Percentiles rank a stretch among this genome's conserved stretches.
phyloP scores from a whole-genome alignment of 2,797 vertebrate genomes.

The Falco cherrug region DNA sequence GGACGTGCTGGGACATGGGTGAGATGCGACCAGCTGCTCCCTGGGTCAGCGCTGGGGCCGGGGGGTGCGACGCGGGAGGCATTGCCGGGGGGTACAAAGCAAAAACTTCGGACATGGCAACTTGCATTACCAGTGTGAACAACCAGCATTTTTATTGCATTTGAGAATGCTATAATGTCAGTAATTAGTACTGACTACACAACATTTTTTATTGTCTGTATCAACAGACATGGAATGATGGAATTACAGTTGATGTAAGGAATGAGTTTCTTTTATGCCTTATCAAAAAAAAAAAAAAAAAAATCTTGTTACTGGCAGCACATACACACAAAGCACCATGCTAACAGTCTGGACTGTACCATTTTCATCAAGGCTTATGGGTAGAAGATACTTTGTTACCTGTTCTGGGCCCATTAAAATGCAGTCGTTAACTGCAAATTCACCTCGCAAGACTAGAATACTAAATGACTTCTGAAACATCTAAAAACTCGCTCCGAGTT shows the following conservation, averaged over 20 bases:
- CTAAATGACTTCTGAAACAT: constrained; percentile 64
- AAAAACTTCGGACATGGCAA: constrained; percentile 79
- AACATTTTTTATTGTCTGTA: constrained; percentile 92
- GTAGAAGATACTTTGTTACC: constrained; percentile 61
- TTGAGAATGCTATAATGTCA: constrained; percentile 94
- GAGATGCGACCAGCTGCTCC: background rate
- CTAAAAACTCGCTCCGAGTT: constrained; percentile 61
- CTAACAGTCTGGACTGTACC: constrained; percentile 81
- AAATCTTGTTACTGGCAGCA: constrained; percentile 81
- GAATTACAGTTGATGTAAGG: constrained; percentile 92
- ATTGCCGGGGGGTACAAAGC: background rate
- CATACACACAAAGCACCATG: constrained; percentile 83
- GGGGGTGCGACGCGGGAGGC: background rate
- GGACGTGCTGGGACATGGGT: fast-evolving
- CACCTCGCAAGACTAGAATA: constrained; percentile 69
- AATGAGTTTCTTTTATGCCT: constrained; percentile 88
- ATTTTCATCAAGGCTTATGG: constrained; percentile 77
- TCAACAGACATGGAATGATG: constrained; percentile 91
- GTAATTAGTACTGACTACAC: constrained; percentile 91
- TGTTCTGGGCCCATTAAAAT: constrained; percentile 60
- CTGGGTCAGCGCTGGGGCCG: fast-evolving
- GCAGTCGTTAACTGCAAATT: constrained; percentile 55
- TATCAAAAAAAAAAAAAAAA: constrained; percentile 75
- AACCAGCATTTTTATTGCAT: constrained; percentile 99
- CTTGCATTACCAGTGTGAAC: constrained; percentile 85